These are phyloP conservation scores for Sarcophaga caerulescens DNA, from an alignment of 2,888 invertebrate species.

Conservation along the genomic window DNA sequence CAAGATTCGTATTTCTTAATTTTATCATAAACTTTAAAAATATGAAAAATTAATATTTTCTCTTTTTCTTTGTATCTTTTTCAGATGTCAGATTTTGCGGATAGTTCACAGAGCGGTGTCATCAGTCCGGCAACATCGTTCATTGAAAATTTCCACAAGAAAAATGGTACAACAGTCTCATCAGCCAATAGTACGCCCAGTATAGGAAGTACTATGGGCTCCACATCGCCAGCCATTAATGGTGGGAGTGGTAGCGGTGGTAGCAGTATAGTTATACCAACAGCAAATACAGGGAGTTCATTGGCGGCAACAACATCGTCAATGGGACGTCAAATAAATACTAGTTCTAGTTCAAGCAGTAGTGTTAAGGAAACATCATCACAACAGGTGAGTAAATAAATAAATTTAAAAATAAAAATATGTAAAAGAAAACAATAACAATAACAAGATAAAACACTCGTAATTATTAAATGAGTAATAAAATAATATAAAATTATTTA, in stretches of 20 bases:
- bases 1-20: background rate
- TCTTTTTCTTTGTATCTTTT: constrained; percentile 57
- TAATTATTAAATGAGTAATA: background rate
- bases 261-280: constrained; percentile 51
- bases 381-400: constrained; percentile 77
- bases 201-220: constrained; percentile 55
- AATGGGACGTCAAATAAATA: constrained; percentile 74
- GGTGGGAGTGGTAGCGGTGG: constrained; percentile 73
- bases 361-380: constrained; percentile 81
- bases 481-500: constrained; percentile 17
- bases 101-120: constrained; percentile 79
- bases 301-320: constrained; percentile 67
- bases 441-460: constrained; percentile 30
- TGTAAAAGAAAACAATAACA: constrained; percentile 38
- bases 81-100: constrained; percentile 81
- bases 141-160: constrained; percentile 88
- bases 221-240: constrained; percentile 69
- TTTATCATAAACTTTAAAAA: background rate
- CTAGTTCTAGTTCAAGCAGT: constrained; percentile 80
- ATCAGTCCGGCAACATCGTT: constrained; percentile 84
- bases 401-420: background rate
- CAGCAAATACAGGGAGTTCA: constrained; percentile 31
- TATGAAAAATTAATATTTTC: background rate
- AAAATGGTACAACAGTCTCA: constrained; percentile 80
- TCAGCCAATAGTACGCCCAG: constrained; percentile 60